These are phyloP conservation scores for Conus ventricosus DNA, from an alignment of 1,140 invertebrate species.

Conservation along the genomic window DNA sequence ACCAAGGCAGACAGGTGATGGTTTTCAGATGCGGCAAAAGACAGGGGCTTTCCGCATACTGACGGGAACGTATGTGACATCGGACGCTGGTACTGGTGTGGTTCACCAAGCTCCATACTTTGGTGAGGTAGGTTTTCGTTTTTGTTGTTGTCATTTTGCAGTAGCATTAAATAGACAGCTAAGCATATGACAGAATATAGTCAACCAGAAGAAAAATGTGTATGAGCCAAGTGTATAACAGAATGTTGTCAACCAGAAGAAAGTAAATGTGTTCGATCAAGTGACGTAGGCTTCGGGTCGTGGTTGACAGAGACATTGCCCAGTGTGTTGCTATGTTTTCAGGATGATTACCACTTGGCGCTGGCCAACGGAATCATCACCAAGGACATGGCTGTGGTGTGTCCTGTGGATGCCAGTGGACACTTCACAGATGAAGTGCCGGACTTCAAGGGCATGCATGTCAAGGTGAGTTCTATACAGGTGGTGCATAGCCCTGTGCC, in stretches of 20 bases:
- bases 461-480: conserved; percentile 84
- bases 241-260: too few relatives aligned
- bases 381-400: conserved; percentile 82
- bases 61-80: conserved; percentile 94
- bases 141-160: too few relatives aligned
- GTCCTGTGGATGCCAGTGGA: conserved; percentile 95
- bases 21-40: conserved; percentile 74
- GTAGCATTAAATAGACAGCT: too few relatives aligned
- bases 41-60: conserved; percentile 90
- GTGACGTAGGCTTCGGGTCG: too few relatives aligned
- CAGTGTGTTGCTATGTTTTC: background rate
- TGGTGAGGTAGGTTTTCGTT: conserved; percentile 83
- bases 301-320: too few relatives aligned
- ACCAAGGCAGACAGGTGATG: background rate
- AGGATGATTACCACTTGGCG: conserved; percentile 75
- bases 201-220: too few relatives aligned
- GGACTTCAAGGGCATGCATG: conserved; percentile 93
- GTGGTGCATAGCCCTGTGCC: background rate
- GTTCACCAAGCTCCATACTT: conserved; percentile 99
- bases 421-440: conserved; percentile 89
- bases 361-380: conserved; percentile 71
- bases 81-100: conserved; percentile 98
- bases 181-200: too few relatives aligned
- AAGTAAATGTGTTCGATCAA: too few relatives aligned
- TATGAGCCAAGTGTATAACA: too few relatives aligned